Base-by-base conservation (phyloP, 1,140 invertebrate genomes). In the Zelostemma sp. region DNA sequence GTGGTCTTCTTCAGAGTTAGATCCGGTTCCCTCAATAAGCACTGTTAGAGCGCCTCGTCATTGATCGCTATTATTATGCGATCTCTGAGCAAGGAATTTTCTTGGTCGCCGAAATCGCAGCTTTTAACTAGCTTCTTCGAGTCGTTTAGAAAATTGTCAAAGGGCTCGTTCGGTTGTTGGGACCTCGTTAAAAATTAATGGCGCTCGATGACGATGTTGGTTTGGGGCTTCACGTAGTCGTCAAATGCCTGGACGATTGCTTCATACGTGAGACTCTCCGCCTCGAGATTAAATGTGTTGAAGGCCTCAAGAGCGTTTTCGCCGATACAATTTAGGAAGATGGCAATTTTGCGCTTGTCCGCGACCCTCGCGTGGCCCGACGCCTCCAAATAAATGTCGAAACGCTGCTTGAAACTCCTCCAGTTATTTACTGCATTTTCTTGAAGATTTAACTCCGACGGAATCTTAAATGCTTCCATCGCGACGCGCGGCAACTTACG, bases 351-450 rank as follows among this genome's bases (percentile, higher is more conserved):
- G 11, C 43, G 21, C 5, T 11, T 8, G 2, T 57, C 43, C 2
- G 25, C 1, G 8, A 46, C 54, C 0, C 12, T 11, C 1, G n/a
- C 8, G 41, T 45, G 21, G 5, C 15, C 41, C 8, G 53, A 6
- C 1, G 53, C 53, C 15, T 16, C 15, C 16, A 46, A 43, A 14
- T 31, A 57, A n/a, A 57, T 35, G 31, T 57, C 28, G 35, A 57
- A 57, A 0, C 17, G 15, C 31, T 57, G 54, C 47, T 57, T 57
- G 21, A 45, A 55, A 1, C 11, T 28, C 0, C 45, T 55, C n/a
- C 17, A 45, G 17, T 55, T 55, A 5, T 45, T 55, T 4, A 55
- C 53, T 11, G 53, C 53, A 25, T 55, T 41, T 28, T 55, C 53
- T 16, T 31, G 19, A 4, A 55, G 15, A 12, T 55, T 55, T 1